A percentile compares a stretch with the other conserved stretches of the same genome.
Conservation (phyloP, 2,888 invertebrate genomes). For the Allolobophora icterica region DNA sequence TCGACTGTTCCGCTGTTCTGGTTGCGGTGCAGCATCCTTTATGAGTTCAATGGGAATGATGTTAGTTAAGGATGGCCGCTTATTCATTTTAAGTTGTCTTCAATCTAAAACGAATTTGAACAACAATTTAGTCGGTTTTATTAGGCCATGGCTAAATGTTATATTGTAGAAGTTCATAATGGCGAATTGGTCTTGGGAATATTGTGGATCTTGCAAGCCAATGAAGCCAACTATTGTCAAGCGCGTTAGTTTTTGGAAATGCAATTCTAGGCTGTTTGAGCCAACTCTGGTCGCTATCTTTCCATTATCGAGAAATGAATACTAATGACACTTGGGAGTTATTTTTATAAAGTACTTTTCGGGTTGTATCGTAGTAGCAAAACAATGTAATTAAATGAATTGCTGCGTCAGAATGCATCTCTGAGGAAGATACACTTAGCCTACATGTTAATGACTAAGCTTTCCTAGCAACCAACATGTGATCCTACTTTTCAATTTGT, state of each 20-base stretch:
- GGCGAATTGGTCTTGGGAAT: neutral
- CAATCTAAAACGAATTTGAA: neutral
- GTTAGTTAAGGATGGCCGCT: neutral
- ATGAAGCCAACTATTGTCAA: neutral
- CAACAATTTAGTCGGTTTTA: neutral
- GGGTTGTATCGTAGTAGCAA: neutral
- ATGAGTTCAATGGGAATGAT: neutral
- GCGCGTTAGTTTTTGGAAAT: no score
- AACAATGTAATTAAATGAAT: no score
- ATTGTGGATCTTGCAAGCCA: neutral
- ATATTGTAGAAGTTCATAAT: neutral
- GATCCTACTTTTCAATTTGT: neutral
- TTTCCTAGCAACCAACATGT: no score
- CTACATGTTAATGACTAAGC: no score
- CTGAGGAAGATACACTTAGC: no score
- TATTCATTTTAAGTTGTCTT: neutral
- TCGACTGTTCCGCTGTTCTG: neutral
- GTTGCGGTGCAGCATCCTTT: neutral
- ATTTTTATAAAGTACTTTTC: neutral
- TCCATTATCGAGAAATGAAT: neutral
- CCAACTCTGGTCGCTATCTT: neutral
- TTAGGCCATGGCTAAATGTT: neutral
- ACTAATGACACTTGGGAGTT: neutral
- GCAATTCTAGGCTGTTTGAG: neutral
- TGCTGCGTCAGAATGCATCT: neutral